Evolutionary conservation across 2,888 invertebrate species (phyloP).

Genomic region (Parapristionchus giblindavisi): DNA sequence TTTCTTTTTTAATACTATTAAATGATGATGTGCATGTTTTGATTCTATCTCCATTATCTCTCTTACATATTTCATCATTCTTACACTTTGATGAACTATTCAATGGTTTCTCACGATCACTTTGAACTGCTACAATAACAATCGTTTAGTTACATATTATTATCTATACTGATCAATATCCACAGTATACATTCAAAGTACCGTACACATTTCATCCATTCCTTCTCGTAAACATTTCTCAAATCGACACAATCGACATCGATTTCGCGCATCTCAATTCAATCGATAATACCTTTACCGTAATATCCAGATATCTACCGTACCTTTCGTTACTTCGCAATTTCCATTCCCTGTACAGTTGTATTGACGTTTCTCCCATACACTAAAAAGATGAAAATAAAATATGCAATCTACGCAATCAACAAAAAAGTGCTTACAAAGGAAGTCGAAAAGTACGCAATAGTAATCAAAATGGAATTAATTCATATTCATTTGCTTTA

Average conservation of each 20-base stretch:
- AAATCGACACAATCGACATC: slow-evolving; percentile 55
- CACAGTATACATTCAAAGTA: not conserved
- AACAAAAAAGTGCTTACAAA: not conserved
- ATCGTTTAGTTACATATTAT: too few species aligned
- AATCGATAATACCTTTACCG: not conserved
- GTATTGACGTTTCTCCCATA: slow-evolving; percentile 60
- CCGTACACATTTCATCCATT: slow-evolving; percentile 55
- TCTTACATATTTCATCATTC: not conserved
- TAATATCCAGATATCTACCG: not conserved
- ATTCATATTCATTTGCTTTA: too few species aligned
- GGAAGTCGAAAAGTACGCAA: too few species aligned
- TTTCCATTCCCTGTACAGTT: slow-evolving; percentile 55
- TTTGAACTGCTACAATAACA: slow-evolving; percentile 24
- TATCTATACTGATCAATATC: too few species aligned
- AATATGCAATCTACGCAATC: not conserved
- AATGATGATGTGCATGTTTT: too few species aligned
- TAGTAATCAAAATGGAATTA: too few species aligned
- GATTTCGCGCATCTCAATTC: slow-evolving; percentile 52
- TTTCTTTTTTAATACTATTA: slow-evolving; percentile 1
- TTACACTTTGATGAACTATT: too few species aligned
- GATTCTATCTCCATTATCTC: too few species aligned
- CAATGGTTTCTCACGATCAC: slow-evolving; percentile 28
- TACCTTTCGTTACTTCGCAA: slow-evolving; percentile 53
- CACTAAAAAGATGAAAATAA: slow-evolving; percentile 43
- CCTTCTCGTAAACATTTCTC: slow-evolving; percentile 55